Conservation (phyloP, 2,888 invertebrate genomes). For the Therioaphis trifolii region DNA sequence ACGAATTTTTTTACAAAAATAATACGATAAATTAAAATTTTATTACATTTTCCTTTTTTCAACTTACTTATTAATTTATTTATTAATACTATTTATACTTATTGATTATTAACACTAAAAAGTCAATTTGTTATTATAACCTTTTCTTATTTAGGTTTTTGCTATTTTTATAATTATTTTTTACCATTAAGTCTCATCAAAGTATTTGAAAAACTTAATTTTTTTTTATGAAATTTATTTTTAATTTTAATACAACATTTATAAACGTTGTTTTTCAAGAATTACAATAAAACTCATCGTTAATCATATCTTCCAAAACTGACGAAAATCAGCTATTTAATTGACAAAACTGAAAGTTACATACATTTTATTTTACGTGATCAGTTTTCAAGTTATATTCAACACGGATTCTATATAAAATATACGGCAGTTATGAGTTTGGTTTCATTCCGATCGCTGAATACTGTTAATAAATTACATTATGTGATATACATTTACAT, state of each 20-base stretch:
- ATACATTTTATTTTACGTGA: not conserved
- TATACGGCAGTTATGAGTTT: not conserved
- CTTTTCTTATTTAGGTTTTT: not conserved
- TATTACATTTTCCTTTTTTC: not conserved
- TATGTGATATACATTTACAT: not conserved
- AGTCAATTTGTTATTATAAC: not conserved
- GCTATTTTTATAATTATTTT: not conserved
- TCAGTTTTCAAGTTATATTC: not conserved
- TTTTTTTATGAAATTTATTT: not conserved
- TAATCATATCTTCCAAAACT: not conserved
- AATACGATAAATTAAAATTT: not conserved
- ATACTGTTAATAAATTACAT: not conserved
- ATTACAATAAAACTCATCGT: not conserved
- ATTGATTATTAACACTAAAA: conserved; percentile 10
- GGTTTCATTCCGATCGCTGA: not conserved
- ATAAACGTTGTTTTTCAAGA: not conserved
- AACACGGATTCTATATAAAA: not conserved
- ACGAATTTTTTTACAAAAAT: conserved; percentile 27
- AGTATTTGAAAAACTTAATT: not conserved
- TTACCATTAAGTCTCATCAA: too few species aligned
- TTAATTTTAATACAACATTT: not conserved
- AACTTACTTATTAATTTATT: not conserved
- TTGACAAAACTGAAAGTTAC: not conserved
- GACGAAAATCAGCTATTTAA: not conserved
- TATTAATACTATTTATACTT: not conserved